Evolutionary conservation across 2,888 invertebrate species (phyloP), one percentile per base, ranked within the genome.

Genomic region (Apamea monoglypha): DNA sequence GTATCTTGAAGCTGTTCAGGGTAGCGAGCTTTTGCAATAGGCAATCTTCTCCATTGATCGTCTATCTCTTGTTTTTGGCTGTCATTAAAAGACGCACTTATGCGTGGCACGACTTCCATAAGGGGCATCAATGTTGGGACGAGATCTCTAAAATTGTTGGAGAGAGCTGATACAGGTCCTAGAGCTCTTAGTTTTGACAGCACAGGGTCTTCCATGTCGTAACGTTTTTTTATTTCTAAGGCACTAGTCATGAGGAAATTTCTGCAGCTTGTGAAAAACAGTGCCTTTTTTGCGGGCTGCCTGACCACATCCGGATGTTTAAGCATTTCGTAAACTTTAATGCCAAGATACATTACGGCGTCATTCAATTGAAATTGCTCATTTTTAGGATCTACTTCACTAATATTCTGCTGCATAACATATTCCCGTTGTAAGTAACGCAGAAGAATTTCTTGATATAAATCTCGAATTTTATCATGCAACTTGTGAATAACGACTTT

Each of bases 181-280:
- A 79, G 32, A 59, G 66, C 81, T 77, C 81, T 75, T 6, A 82
- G 81, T 67, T 85, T 81, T 74, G 78, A 82, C 76, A 86, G 78
- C 71, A 82, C 76, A 76, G 82, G 82, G 76, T 84, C 84, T 74
- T 78, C 80, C 79, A 84, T 82, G 21, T 78, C 76, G 72, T 84
- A 80, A 36, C 81, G 78, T 76, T 86, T 84, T 78, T 77, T 66
- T 44, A 86, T 86, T 75, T 82, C 86, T 67, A 63, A 74, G 25
- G 85, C 85, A 61, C 70, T 61, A 82, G 72, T 66, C 68, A 73
- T 85, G 66, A 75, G 77, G 79, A 85, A 85, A 80, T 83, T 77
- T 79, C 74, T 78, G 74, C 80, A 82, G 76, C 82, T 74, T 84
- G 82, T 72, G 78, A 84, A 84, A 40, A 84, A 84, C 83, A n/a